phyloP scores from a whole-genome alignment of 2,797 vertebrate species.

The Leptoclinus maculatus region DNA sequence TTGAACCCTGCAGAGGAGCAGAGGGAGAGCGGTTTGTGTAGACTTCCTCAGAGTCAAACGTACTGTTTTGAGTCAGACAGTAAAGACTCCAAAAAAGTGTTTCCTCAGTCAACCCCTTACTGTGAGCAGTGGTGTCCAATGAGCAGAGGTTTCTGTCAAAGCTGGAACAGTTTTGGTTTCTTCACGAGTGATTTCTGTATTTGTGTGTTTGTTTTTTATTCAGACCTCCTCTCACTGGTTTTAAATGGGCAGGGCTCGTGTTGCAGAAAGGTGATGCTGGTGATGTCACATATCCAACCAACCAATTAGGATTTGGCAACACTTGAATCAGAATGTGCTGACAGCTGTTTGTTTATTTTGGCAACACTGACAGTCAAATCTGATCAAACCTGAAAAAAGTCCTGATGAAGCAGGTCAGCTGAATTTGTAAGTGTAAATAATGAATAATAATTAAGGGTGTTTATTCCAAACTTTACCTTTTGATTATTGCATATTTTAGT shows the following conservation, averaged over 20 bases:
- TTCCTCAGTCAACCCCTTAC: no score
- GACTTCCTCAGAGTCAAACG: not conserved
- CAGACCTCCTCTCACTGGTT: not conserved
- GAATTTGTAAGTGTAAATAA: not conserved
- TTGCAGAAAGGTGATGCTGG: not conserved
- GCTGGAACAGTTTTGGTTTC: not conserved
- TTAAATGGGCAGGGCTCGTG: not conserved
- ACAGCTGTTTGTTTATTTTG: not conserved
- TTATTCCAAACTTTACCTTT: not conserved
- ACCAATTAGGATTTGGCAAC: not conserved
- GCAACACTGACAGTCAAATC: not conserved
- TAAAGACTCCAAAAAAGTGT: not conserved
- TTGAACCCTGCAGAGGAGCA: constrained; percentile 39
- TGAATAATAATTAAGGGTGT: not conserved
- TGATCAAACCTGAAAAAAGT: not conserved
- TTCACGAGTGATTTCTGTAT: not conserved
- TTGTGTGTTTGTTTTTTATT: not conserved
- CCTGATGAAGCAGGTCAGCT: not conserved
- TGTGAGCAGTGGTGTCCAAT: no score
- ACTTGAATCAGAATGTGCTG: not conserved
- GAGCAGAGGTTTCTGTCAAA: no score
- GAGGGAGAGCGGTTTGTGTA: constrained; percentile 7
- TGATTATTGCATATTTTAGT: not conserved
- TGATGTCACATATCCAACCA: not conserved
- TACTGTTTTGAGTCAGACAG: not conserved